Conservation (phyloP, 2,113 vertebrate species). For the Archocentrus centrarchus region DNA sequence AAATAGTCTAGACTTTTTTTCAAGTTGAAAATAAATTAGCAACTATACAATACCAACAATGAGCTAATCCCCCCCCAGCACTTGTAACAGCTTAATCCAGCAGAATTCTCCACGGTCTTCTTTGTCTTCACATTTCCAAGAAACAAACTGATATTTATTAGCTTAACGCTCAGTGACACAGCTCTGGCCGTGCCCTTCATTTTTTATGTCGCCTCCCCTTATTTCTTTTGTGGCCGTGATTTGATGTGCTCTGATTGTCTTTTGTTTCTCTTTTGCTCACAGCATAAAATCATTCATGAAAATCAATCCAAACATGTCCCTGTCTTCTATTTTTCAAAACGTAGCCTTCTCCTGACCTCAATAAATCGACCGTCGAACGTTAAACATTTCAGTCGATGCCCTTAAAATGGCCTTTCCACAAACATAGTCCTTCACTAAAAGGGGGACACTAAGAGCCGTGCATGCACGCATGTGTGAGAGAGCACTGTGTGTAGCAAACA, state of each 20-base stretch:
- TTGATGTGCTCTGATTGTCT: constrained; percentile 69
- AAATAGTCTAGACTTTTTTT: neutral
- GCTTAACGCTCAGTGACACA: constrained; percentile 59
- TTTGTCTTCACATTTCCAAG: constrained; percentile 45
- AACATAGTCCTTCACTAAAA: constrained; percentile 60
- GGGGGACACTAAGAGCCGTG: constrained; percentile 24
- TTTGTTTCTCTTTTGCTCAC: constrained; percentile 68
- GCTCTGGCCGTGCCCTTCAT: constrained; percentile 55
- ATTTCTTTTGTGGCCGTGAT: constrained; percentile 63
- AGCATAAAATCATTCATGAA: constrained; percentile 75
- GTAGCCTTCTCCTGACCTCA: constrained; percentile 78
- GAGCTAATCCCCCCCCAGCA: constrained; percentile 1
- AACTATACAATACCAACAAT: constrained; percentile 11
- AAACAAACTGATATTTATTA: constrained; percentile 61
- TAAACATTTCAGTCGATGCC: constrained; percentile 77
- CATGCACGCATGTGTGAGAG: constrained; percentile 7
- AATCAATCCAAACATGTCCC: constrained; percentile 72
- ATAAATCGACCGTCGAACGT: constrained; percentile 76
- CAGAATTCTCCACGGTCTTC: constrained; percentile 34
- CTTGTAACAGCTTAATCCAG: constrained; percentile 13
- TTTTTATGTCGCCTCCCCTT: constrained; percentile 44
- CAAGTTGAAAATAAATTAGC: constrained; percentile 21
- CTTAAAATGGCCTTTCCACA: constrained; percentile 72
- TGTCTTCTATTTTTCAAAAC: constrained; percentile 62
- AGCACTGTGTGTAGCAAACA: constrained; percentile 1